phyloP scores from a whole-genome alignment of 2,113 vertebrate species.

The Aptenodytes forsteri region DNA sequence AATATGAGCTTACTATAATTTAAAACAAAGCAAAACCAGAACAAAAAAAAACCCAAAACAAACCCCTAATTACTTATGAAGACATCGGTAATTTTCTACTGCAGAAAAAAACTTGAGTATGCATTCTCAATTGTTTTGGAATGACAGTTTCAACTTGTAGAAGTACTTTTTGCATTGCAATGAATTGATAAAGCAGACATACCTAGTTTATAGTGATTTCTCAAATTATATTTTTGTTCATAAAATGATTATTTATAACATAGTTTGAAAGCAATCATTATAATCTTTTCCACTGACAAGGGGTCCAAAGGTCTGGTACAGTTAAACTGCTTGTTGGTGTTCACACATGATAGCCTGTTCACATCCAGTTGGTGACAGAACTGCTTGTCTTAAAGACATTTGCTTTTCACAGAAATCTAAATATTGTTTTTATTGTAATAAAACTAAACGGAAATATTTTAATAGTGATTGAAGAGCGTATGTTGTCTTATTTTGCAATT shows the following conservation, averaged over 20 bases:
- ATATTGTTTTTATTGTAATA: not conserved
- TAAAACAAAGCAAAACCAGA: not conserved
- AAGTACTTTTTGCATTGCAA: not conserved
- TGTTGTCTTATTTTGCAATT: not conserved
- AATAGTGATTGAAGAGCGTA: not conserved
- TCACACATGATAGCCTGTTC: not conserved
- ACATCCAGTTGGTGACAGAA: not conserved
- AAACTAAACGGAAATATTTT: not conserved
- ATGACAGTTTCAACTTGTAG: not conserved
- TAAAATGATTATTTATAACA: not conserved
- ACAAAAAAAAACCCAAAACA: not conserved
- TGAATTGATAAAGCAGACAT: not conserved
- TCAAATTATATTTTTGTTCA: not conserved
- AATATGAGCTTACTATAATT: not conserved
- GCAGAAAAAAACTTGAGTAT: not conserved
- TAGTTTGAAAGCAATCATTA: not conserved
- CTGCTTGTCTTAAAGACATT: not conserved
- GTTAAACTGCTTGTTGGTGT: not conserved
- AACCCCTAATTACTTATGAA: not conserved
- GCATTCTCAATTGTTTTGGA: not conserved
- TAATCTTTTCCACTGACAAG: not conserved
- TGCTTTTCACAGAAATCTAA: not conserved
- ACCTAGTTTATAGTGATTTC: not conserved
- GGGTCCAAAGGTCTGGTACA: not conserved
- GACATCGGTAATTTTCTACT: not conserved